A percentile compares a stretch with the other conserved stretches of the same genome.
phyloP scores from a whole-genome alignment of 2,888 invertebrate genomes.

The Hypolimnas misippus region DNA sequence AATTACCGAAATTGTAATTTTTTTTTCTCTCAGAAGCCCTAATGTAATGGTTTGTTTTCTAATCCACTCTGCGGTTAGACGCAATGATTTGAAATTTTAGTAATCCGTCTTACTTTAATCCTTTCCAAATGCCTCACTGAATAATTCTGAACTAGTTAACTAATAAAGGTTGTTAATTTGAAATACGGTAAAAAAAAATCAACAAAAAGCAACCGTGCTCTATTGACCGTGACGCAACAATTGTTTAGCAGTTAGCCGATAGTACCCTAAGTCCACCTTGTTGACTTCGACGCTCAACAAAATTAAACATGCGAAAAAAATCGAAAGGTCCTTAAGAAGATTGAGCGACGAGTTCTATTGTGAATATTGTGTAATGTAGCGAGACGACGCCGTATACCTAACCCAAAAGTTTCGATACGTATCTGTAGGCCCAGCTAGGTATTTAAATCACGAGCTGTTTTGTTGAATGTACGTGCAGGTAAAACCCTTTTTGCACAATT shows the following conservation, averaged over 20 bases:
- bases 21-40: not conserved
- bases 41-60: constrained; percentile 2
- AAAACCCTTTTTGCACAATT: constrained; percentile 83
- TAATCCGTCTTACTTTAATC: constrained; percentile 60
- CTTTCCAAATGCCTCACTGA: constrained; percentile 53
- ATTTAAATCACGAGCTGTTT: constrained; percentile 28
- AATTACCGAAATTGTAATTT: not conserved
- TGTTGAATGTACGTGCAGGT: constrained; percentile 64
- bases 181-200: constrained; percentile 55
- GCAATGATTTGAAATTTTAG: constrained; percentile 25
- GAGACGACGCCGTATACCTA: constrained; percentile 66
- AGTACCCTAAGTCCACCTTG: constrained; percentile 77
- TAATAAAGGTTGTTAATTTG: constrained; percentile 59
- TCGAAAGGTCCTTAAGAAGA: constrained; percentile 71
- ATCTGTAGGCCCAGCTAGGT: constrained; percentile 1
- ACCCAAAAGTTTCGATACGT: constrained; percentile 55
- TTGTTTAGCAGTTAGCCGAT: constrained; percentile 80
- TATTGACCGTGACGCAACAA: constrained; percentile 83
- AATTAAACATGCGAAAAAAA: constrained; percentile 73
- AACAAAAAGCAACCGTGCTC: constrained; percentile 68
- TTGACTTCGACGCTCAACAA: constrained; percentile 75
- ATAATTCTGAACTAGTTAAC: constrained; percentile 60
- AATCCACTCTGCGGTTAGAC: constrained; percentile 11
- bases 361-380: constrained; percentile 82
- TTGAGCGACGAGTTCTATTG: constrained; percentile 74